A percentile compares a stretch with the other conserved stretches of the same genome.
phyloP scores from a whole-genome alignment of 2,888 invertebrate species.

The Platypus cylindrus region DNA sequence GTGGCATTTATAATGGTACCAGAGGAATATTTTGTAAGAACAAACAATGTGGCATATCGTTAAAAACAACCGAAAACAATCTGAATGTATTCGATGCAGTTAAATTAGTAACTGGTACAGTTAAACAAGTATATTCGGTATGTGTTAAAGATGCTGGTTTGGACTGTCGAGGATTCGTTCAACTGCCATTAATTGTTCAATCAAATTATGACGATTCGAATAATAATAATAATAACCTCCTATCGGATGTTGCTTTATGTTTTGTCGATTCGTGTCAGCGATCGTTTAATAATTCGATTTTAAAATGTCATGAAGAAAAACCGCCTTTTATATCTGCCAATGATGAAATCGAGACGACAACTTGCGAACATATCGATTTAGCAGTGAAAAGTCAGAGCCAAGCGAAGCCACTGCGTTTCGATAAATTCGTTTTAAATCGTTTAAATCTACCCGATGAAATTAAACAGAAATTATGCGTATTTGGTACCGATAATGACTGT shows the following conservation, averaged over 20 bases:
- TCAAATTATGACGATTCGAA: conserved; percentile 23
- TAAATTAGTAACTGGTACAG: conserved; percentile 48
- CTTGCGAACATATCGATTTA: conserved; percentile 49
- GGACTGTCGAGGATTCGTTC: conserved; percentile 63
- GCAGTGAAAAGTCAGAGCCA: conserved; percentile 48
- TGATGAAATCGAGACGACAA: conserved; percentile 15
- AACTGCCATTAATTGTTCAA: conserved; percentile 37
- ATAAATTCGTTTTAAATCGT: conserved; percentile 46
- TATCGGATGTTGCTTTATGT: conserved; percentile 36
- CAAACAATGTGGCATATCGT: conserved; percentile 52
- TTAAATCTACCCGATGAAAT: conserved; percentile 43
- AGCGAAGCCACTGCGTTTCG: conserved; percentile 47
- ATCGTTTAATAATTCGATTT: conserved; percentile 40
- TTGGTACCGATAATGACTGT: conserved; percentile 46
- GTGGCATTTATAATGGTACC: conserved; percentile 64
- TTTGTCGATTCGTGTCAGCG: conserved; percentile 46
- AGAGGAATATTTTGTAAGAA: conserved; percentile 62
- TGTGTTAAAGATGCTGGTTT: conserved; percentile 53
- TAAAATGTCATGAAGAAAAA: conserved; percentile 42
- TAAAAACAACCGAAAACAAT: conserved; percentile 46
- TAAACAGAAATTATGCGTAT: conserved; percentile 45
- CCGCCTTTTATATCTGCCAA: too few species aligned
- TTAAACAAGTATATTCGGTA: conserved; percentile 54
- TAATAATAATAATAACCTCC: conserved; percentile 18
- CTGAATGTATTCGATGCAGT: conserved; percentile 49